A percentile compares a stretch with the other conserved stretches of the same genome.
These are phyloP conservation scores for Anas georgica DNA, from an alignment of 2,797 vertebrate genomes.

Conservation along the genomic window DNA sequence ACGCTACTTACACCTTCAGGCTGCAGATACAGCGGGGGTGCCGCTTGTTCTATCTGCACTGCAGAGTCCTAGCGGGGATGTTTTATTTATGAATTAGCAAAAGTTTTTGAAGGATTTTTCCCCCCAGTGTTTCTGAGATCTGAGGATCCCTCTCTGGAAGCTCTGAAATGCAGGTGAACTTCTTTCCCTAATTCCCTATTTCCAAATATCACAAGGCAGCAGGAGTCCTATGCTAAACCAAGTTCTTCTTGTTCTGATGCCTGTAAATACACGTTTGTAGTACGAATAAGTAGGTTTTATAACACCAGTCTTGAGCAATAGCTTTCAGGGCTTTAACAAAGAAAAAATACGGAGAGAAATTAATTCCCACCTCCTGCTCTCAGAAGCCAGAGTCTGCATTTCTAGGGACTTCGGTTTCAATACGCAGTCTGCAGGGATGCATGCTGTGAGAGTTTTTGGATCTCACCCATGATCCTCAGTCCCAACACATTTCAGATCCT, in stretches of 20 bases:
- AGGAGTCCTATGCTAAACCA: not conserved
- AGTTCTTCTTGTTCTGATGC: not conserved
- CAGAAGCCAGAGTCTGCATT: not conserved
- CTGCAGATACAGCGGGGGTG: not conserved
- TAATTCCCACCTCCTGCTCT: not conserved
- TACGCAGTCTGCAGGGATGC: fast-evolving
- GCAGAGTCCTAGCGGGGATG: not conserved
- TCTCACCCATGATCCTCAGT: not conserved
- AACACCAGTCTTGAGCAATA: not conserved
- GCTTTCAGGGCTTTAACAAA: not conserved
- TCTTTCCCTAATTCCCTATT: not conserved
- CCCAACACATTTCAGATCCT: not conserved
- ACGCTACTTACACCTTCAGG: not conserved
- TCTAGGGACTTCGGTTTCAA: not conserved
- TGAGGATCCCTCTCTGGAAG: not conserved
- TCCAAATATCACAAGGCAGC: not conserved
- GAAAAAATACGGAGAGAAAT: not conserved
- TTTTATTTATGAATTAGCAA: not conserved
- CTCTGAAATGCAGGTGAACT: not conserved
- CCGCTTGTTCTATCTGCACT: not conserved
- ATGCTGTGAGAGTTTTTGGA: not conserved
- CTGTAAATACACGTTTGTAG: not conserved
- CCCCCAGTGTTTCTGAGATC: not conserved
- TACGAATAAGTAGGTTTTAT: not conserved
- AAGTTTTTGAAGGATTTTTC: not conserved